phyloP scores from a whole-genome alignment of 2,888 invertebrate genomes.

The Orchestes rusci region DNA sequence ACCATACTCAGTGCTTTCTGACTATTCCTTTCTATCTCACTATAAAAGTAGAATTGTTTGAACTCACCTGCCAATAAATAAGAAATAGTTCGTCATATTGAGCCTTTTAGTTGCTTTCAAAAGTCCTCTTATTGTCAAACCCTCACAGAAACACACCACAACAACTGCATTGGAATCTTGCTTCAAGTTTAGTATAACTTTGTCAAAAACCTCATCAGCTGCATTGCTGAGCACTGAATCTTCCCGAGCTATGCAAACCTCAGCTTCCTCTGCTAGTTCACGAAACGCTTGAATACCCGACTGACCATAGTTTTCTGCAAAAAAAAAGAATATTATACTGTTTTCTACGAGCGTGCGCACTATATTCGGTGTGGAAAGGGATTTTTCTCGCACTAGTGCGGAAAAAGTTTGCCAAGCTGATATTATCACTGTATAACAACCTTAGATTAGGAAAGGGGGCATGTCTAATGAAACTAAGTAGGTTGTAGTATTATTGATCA shows the following conservation, averaged over 20 bases:
- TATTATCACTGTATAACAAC: too few relatives aligned
- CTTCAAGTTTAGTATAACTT: constrained; percentile 49
- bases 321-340: constrained; percentile 2
- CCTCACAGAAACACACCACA: constrained; percentile 75
- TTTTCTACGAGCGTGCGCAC: too few relatives aligned
- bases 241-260: constrained; percentile 65
- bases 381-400: too few relatives aligned
- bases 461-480: too few relatives aligned
- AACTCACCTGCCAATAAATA: constrained; percentile 59
- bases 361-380: too few relatives aligned
- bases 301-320: constrained; percentile 68
- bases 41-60: too few relatives aligned
- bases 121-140: constrained; percentile 59
- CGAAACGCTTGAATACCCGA: constrained; percentile 69
- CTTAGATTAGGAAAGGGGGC: too few relatives aligned
- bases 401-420: too few relatives aligned
- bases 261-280: constrained; percentile 56
- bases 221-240: constrained; percentile 57
- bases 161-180: constrained; percentile 52
- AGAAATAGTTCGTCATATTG: constrained; percentile 52
- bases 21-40: too few relatives aligned
- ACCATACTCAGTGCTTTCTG: too few relatives aligned
- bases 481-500: too few relatives aligned
- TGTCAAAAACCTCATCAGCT: constrained; percentile 50
- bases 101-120: constrained; percentile 54